Evolutionary conservation across 1,140 invertebrate genomes (phyloP).

Genomic region (Diachasma alloeum): DNA sequence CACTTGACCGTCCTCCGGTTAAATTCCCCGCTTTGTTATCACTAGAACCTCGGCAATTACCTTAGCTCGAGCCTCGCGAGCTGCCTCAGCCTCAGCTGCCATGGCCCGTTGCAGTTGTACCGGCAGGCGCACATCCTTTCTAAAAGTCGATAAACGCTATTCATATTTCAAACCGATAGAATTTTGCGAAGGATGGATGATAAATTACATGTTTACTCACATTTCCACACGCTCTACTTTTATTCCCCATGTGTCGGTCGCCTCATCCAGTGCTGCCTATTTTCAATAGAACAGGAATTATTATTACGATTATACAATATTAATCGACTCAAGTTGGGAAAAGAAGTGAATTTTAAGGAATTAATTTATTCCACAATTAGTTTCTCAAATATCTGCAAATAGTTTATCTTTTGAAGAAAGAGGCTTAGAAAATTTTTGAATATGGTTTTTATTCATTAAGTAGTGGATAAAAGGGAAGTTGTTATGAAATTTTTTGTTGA

Average conservation of each 20-base stretch:
- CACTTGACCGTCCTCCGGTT: no score
- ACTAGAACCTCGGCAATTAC: no score
- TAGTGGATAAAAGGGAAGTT: no score
- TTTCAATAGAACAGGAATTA: background rate
- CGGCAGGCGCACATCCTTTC: slow-evolving; percentile 91
- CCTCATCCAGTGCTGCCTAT: slow-evolving; percentile 84
- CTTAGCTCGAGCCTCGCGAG: slow-evolving; percentile 81
- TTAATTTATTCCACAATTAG: no score
- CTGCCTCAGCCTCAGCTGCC: slow-evolving; percentile 91
- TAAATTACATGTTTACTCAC: slow-evolving; percentile 69
- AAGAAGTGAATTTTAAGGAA: no score
- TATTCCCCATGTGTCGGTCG: slow-evolving; percentile 95
- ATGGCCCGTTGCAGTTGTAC: slow-evolving; percentile 89
- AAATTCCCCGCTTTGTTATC: no score
- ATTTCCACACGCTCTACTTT: slow-evolving; percentile 97
- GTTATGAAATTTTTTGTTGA: no score
- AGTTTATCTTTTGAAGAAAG: no score
- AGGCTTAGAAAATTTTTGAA: no score
- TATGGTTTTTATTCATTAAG: no score
- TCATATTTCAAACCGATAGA: background rate
- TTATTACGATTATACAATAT: background rate
- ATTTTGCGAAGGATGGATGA: background rate
- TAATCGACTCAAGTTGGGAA: no score
- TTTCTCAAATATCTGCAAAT: no score
- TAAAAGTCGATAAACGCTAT: slow-evolving; percentile 56